These are phyloP conservation scores for Meriones unguiculatus DNA, from an alignment of 2,113 vertebrate species.

Conservation along the genomic window DNA sequence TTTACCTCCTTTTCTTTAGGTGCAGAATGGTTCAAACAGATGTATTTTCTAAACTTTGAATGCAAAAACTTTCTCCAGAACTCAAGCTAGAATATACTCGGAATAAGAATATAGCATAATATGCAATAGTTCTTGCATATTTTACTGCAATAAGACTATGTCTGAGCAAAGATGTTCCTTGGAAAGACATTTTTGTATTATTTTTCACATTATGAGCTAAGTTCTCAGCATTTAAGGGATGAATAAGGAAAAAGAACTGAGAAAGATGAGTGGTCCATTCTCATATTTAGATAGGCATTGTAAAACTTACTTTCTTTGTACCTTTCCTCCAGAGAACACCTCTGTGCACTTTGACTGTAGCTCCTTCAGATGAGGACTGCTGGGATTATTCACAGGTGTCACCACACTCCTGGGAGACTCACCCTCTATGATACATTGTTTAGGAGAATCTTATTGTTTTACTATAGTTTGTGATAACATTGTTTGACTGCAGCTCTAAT, in stretches of 20 bases:
- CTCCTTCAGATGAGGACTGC: constrained; percentile 52
- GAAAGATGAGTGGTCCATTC: not conserved
- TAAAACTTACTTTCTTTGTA: not conserved
- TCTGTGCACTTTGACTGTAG: not conserved
- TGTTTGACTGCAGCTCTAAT: constrained; percentile 55
- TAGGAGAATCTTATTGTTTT: constrained; percentile 70
- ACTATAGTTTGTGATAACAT: constrained; percentile 70
- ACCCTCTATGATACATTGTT: constrained; percentile 32
- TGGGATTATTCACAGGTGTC: constrained; percentile 49
- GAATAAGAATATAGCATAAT: too few species aligned
- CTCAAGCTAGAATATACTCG: not conserved
- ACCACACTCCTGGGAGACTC: constrained; percentile 17
- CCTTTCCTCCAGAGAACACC: constrained; percentile 10
- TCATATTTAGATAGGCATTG: not conserved
- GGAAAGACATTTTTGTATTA: not conserved
- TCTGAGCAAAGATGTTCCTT: constrained; percentile 12
- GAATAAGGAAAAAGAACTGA: not conserved
- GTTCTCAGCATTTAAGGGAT: not conserved
- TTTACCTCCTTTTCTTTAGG: not conserved
- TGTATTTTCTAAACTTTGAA: not conserved
- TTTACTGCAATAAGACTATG: not conserved
- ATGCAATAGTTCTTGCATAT: too few species aligned
- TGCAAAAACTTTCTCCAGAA: rapidly evolving
- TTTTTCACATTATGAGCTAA: constrained; percentile 25
- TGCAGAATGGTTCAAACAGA: not conserved